Evolutionary conservation across 1,140 invertebrate genomes (phyloP).

Genomic region (Leptopilina clavipes): DNA sequence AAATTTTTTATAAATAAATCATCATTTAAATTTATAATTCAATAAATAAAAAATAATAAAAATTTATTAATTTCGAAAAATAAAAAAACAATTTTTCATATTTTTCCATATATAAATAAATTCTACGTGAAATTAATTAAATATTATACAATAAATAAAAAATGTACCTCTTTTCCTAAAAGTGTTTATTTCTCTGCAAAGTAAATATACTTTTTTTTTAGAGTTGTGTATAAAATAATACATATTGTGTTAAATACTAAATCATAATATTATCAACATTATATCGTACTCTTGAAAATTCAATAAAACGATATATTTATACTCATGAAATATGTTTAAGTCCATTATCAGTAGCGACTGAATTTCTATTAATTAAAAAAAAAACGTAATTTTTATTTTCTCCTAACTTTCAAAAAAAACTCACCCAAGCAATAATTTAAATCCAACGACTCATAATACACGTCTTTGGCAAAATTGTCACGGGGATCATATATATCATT

Average conservation of each 20-base stretch:
- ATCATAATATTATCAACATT: constrained; percentile 45
- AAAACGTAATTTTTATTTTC: constrained; percentile 12
- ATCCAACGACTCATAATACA: constrained; percentile 45
- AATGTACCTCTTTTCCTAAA: background rate
- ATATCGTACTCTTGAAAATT: constrained; percentile 40
- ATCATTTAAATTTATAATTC: no score
- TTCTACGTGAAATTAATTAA: no score
- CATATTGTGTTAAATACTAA: constrained; percentile 49
- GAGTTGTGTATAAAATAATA: constrained; percentile 58
- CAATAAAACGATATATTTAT: constrained; percentile 36
- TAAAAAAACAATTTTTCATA: no score
- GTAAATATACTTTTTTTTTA: constrained; percentile 54
- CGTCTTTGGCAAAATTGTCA: constrained; percentile 1
- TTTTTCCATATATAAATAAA: no score
- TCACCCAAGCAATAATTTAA: constrained; percentile 31
- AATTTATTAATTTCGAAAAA: no score
- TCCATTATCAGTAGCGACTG: constrained; percentile 27
- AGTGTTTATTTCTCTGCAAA: constrained; percentile 61
- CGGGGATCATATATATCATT: no score
- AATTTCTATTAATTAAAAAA: constrained; percentile 11
- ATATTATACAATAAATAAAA: background rate
- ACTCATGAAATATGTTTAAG: constrained; percentile 41
- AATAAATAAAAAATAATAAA: no score
- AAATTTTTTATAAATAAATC: no score
- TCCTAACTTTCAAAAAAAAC: constrained; percentile 36